Percentiles rank a stretch among this genome's conserved stretches.
Evolutionary conservation across 2,888 invertebrate genomes (phyloP).

Genomic region (Melikaiella ostensackeni): DNA sequence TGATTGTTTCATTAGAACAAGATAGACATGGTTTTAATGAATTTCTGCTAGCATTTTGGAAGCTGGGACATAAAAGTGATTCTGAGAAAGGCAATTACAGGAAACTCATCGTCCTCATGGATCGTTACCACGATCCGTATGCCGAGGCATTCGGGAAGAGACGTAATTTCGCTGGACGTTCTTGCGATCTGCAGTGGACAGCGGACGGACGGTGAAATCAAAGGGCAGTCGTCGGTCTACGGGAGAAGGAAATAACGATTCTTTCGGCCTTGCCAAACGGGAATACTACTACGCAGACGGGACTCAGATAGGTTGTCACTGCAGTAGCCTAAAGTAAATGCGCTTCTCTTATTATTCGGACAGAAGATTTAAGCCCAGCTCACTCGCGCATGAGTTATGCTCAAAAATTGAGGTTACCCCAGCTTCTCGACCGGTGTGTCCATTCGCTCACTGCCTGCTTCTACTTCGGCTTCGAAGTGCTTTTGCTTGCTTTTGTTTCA

Average conservation of each 20-base stretch:
- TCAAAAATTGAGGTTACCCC: conserved; percentile 56
- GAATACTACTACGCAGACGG: conserved; percentile 56
- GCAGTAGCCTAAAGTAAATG: conserved; percentile 71
- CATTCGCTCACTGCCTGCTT: conserved; percentile 22
- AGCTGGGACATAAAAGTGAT: conserved; percentile 37
- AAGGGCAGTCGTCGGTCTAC: conserved; percentile 52
- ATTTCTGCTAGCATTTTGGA: conserved; percentile 34
- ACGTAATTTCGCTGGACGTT: conserved; percentile 43
- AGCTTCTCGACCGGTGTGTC: conserved; percentile 21
- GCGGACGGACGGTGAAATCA: conserved; percentile 47
- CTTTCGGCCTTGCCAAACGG: conserved; percentile 68
- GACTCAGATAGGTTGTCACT: conserved; percentile 69
- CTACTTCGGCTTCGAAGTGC: conserved; percentile 46
- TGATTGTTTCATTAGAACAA: conserved; percentile 37
- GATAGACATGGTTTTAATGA: conserved; percentile 44
- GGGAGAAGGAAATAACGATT: conserved; percentile 69
- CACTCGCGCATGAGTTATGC: conserved; percentile 70
- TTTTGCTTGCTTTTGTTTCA: conserved; percentile 65
- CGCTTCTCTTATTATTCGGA: conserved; percentile 71
- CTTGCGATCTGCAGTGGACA: conserved; percentile 52
- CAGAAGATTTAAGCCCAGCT: conserved; percentile 70
- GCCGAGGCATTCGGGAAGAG: conserved; percentile 34
- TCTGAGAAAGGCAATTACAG: conserved; percentile 42
- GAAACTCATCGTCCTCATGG: conserved; percentile 32
- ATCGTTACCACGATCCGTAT: conserved; percentile 39